Evolutionary conservation across 2,797 vertebrate species (phyloP).

Genomic region (Acanthopagrus latus): DNA sequence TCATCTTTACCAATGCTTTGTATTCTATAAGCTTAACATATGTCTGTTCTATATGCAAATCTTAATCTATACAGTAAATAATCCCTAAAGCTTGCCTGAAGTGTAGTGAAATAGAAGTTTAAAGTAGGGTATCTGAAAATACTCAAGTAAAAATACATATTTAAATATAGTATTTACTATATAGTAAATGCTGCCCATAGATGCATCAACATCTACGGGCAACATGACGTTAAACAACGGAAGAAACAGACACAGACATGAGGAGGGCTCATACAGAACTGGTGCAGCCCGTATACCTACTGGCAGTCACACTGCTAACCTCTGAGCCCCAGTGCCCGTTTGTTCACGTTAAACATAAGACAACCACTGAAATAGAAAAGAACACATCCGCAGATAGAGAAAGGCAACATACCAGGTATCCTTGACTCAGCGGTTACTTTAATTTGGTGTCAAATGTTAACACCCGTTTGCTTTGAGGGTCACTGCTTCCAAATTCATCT

Average conservation of each 20-base stretch:
- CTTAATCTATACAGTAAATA: neutral
- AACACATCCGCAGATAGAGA: neutral
- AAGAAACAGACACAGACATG: neutral
- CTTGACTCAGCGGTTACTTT: constrained; percentile 43
- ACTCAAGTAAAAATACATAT: neutral
- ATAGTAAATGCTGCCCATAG: too few species aligned
- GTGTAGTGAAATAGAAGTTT: neutral
- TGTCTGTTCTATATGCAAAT: neutral
- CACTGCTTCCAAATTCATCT: constrained; percentile 47
- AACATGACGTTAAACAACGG: neutral
- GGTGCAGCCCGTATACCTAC: neutral
- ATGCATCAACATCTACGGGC: neutral
- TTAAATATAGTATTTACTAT: neutral
- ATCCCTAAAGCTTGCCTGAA: neutral
- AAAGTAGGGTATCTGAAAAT: neutral
- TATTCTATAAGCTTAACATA: neutral
- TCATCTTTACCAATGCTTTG: neutral
- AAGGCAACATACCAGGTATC: constrained; percentile 24
- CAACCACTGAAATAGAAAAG: constrained; percentile 3
- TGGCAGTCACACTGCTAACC: neutral
- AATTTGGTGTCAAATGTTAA: constrained; percentile 55
- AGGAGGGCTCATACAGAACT: neutral
- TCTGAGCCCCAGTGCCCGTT: neutral
- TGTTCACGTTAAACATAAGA: constrained; percentile 26
- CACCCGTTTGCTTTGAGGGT: constrained; percentile 53